These are phyloP conservation scores for Trachymyrmex cornetzi DNA, from an alignment of 1,140 invertebrate species.

Conservation along the genomic window DNA sequence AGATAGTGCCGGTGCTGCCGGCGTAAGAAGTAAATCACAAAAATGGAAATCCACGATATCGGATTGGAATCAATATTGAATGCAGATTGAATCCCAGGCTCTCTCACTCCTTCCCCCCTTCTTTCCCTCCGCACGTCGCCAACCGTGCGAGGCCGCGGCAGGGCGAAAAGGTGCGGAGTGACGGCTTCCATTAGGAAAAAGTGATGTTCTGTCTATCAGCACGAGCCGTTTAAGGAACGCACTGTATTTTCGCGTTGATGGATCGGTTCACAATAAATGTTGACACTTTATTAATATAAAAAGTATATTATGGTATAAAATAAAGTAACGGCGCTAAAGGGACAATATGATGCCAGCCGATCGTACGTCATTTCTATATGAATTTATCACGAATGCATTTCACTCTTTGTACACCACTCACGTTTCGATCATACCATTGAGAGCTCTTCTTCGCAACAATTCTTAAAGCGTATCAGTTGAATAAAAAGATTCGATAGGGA, in stretches of 20 bases:
- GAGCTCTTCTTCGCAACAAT: background rate
- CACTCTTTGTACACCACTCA: constrained; percentile 3
- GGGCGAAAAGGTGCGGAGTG: constrained; percentile 72
- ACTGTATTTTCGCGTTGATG: too few relatives aligned
- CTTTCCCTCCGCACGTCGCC: constrained; percentile 29
- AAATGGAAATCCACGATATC: constrained; percentile 83
- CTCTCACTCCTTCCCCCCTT: constrained; percentile 59
- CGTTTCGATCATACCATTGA: background rate
- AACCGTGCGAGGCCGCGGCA: constrained; percentile 46
- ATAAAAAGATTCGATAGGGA: background rate
- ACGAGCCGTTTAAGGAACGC: too few relatives aligned
- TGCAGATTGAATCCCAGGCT: constrained; percentile 82
- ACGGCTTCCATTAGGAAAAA: constrained; percentile 82
- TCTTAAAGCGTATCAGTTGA: background rate
- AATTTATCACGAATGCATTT: constrained; percentile 29
- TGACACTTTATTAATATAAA: too few relatives aligned
- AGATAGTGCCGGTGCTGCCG: constrained; percentile 57
- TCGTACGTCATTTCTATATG: constrained; percentile 47
- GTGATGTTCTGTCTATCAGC: too few relatives aligned
- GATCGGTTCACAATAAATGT: too few relatives aligned
- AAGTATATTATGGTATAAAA: too few relatives aligned
- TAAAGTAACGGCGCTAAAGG: constrained; percentile 15
- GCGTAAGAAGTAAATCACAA: constrained; percentile 84
- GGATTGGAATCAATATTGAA: constrained; percentile 85
- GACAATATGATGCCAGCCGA: constrained; percentile 27